These are phyloP conservation scores for Centrocercus urophasianus DNA, from an alignment of 2,113 vertebrate genomes.

Conservation along the genomic window DNA sequence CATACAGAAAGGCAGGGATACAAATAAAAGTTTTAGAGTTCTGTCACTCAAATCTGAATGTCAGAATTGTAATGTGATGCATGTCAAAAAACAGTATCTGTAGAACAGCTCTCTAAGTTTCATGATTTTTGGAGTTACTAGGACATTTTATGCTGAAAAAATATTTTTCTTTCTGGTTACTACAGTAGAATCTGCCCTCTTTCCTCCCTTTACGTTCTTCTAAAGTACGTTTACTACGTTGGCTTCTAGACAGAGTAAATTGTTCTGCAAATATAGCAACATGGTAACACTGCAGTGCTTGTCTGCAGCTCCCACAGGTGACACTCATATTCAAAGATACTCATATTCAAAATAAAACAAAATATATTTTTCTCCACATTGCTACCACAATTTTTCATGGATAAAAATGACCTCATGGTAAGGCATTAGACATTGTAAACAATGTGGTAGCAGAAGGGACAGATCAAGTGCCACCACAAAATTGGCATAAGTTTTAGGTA, in stretches of 20 bases:
- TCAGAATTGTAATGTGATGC: conserved; percentile 65
- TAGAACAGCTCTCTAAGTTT: conserved; percentile 55
- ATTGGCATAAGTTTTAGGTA: neutral
- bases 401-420: conserved; percentile 16
- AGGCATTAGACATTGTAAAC: conserved; percentile 25
- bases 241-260: neutral
- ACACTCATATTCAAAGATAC: neutral
- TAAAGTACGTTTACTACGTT: conserved; percentile 34
- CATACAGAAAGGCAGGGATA: conserved; percentile 66
- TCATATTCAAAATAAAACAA: neutral
- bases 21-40: conserved; percentile 66
- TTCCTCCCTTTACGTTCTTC: neutral
- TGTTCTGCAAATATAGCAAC: neutral
- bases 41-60: conserved; percentile 57
- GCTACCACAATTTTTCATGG: neutral
- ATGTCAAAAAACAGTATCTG: conserved; percentile 75
- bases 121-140: conserved; percentile 59
- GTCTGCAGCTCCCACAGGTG: neutral
- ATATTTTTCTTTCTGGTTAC: conserved; percentile 49
- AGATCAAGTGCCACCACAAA: neutral
- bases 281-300: neutral
- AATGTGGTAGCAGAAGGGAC: neutral
- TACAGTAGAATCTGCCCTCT: neutral
- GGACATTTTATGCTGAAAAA: conserved; percentile 42
- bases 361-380: neutral